These are phyloP conservation scores for Acromyrmex charruanus DNA, from an alignment of 1,140 invertebrate species.

Conservation along the genomic window DNA sequence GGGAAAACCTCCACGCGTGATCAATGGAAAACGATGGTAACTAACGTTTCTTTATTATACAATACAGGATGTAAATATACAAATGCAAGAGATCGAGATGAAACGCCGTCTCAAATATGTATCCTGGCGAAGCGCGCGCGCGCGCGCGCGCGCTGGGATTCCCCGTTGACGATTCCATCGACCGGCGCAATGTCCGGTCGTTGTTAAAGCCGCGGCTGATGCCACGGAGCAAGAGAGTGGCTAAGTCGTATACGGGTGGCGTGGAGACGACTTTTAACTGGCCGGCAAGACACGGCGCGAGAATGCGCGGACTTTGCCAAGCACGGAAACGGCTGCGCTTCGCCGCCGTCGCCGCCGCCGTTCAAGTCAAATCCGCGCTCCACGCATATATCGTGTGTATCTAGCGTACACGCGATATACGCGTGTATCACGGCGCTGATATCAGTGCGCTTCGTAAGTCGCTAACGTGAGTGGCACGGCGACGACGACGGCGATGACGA, in stretches of 20 bases:
- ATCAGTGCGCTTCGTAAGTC: conserved; percentile 38
- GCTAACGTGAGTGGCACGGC: not conserved
- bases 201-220: conserved; percentile 35
- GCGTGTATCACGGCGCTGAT: conserved; percentile 32
- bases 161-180: conserved; percentile 28
- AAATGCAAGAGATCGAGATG: not conserved
- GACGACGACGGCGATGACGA: conserved; percentile 7
- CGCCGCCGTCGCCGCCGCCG: not conserved
- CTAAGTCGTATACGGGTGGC: conserved; percentile 25
- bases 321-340: conserved; percentile 62
- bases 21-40: not conserved
- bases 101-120: not conserved
- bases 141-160: conserved; percentile 9
- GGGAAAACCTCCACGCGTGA: not conserved
- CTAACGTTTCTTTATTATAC: conserved; percentile 28
- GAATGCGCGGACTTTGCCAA: conserved; percentile 67
- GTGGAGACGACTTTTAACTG: conserved; percentile 62
- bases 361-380: conserved; percentile 47
- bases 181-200: conserved; percentile 23
- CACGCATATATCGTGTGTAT: not conserved
- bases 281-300: conserved; percentile 45
- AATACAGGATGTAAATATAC: conserved; percentile 9
- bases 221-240: conserved; percentile 41
- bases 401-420: conserved; percentile 12
- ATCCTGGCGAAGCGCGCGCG: not conserved